phyloP scores from a whole-genome alignment of 2,113 vertebrate genomes.

The Rhizomys pruinosus region DNA sequence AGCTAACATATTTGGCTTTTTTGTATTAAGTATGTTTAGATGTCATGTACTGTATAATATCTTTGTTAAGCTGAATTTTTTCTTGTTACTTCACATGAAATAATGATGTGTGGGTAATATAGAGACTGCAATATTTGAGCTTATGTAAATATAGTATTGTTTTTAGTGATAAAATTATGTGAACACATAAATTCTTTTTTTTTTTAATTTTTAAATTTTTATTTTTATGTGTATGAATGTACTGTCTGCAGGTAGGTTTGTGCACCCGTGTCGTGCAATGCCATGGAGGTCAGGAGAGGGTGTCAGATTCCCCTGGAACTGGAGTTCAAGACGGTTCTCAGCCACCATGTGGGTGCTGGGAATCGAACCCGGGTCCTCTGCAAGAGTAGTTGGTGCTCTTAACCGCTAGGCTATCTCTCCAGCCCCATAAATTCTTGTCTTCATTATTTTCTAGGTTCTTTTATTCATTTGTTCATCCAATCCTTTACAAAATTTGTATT shows the following conservation, averaged over 20 bases:
- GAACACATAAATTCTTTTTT: neutral
- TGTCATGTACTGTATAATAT: neutral
- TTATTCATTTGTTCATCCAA: conserved; percentile 12
- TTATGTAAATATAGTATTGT: neutral
- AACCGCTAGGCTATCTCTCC: too few species aligned
- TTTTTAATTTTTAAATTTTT: conserved; percentile 4
- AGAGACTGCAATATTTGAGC: conserved; percentile 17
- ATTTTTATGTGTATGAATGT: conserved; percentile 20
- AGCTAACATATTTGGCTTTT: conserved; percentile 21
- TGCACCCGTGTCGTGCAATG: too few species aligned
- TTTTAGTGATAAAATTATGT: neutral
- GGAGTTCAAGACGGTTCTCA: too few species aligned
- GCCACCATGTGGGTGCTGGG: too few species aligned
- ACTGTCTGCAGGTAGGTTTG: too few species aligned
- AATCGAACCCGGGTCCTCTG: too few species aligned
- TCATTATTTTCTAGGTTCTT: conserved; percentile 12
- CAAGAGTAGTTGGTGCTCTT: too few species aligned
- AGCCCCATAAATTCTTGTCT: neutral
- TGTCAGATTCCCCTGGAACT: too few species aligned
- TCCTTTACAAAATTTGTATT: conserved; percentile 21
- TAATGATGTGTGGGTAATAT: neutral
- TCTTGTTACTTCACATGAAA: conserved; percentile 41
- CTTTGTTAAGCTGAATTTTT: conserved; percentile 21
- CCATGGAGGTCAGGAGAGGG: too few species aligned
- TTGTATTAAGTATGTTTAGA: neutral